Percentiles rank a stretch among this genome's conserved stretches.
Conservation (phyloP, 2,888 invertebrate species). For the Cloeon dipterum region DNA sequence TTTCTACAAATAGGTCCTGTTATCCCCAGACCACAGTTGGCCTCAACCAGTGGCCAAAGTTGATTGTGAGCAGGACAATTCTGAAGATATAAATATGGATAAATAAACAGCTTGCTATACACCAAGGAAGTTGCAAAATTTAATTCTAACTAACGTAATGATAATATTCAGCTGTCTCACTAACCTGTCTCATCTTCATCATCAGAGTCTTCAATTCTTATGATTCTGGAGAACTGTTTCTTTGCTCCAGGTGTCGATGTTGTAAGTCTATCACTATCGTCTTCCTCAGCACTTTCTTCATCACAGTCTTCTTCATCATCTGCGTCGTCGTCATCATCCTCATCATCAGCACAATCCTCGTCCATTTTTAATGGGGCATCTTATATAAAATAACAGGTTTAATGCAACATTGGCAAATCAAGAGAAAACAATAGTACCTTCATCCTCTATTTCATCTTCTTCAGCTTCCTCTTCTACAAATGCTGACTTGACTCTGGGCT, state of each 20-base stretch:
- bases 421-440: constrained; percentile 6
- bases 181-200: background rate
- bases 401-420: constrained; percentile 3
- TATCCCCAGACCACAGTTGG: no score
- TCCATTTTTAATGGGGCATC: constrained; percentile 11
- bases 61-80: no score
- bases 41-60: no score
- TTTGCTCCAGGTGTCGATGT: background rate
- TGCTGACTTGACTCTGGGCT: constrained; percentile 13
- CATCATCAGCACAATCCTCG: constrained; percentile 21
- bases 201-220: background rate
- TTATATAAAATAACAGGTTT: constrained; percentile 4
- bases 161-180: no score
- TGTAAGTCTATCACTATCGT: background rate
- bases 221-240: background rate
- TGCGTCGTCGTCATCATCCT: constrained; percentile 20
- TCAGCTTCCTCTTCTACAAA: constrained; percentile 27
- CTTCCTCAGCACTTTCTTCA: constrained; percentile 27
- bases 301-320: constrained; percentile 13
- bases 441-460: constrained; percentile 10
- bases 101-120: no score
- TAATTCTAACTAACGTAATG: no score
- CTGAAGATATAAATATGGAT: no score
- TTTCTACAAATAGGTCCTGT: no score
- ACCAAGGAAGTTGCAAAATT: no score